phyloP scores from a whole-genome alignment of 2,113 vertebrate genomes.

The Corythornis cristatus region DNA sequence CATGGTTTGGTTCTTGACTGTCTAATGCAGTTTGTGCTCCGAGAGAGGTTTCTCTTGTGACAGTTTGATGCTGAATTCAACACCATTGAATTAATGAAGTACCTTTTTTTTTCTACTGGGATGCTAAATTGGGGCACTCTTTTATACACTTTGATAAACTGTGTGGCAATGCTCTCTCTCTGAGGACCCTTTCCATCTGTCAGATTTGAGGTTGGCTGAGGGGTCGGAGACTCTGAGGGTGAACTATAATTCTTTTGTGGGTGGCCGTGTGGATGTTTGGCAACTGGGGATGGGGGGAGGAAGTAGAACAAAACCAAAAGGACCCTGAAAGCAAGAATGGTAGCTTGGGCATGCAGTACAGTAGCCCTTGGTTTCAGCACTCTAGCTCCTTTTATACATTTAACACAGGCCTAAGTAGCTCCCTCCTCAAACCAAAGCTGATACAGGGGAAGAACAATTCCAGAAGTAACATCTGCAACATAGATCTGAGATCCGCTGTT shows the following conservation, averaged over 20 bases:
- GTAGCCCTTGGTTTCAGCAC: neutral
- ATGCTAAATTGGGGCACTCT: neutral
- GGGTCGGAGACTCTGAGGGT: fast-evolving
- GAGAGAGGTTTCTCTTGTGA: neutral
- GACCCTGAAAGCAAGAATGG: neutral
- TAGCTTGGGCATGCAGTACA: too few relatives aligned
- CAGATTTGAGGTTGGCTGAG: neutral
- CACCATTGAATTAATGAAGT: neutral
- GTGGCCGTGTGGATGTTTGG: fast-evolving
- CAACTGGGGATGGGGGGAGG: neutral
- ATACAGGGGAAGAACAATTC: neutral
- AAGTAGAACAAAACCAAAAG: too few relatives aligned
- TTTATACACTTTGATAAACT: neutral
- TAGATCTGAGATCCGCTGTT: neutral
- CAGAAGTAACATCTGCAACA: neutral
- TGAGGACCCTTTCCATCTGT: neutral
- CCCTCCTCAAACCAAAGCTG: neutral
- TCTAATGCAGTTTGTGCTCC: neutral
- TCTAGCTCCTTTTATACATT: neutral
- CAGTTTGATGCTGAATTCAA: neutral
- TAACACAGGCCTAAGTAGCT: neutral
- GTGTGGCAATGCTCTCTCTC: neutral
- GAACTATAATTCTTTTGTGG: neutral
- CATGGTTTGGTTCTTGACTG: fast-evolving
- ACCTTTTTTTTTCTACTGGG: neutral